Evolutionary conservation across 2,888 invertebrate species (phyloP).

Genomic region (Pyralis farinalis): DNA sequence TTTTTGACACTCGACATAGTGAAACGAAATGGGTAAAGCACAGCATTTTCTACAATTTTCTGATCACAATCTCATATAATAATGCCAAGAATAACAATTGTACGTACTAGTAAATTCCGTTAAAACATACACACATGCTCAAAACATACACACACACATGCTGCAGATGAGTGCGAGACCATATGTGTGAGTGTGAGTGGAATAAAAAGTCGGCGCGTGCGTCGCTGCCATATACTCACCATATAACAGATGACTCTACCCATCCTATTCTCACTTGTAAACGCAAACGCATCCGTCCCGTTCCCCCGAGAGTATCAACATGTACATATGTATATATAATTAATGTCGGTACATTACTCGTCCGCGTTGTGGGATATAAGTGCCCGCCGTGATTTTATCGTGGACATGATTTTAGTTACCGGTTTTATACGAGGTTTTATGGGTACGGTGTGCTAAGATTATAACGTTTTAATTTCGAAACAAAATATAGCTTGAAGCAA

Average conservation of each 20-base stretch:
- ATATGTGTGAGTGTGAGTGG: slow-evolving; percentile 33
- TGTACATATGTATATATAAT: slow-evolving; percentile 7
- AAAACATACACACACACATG: slow-evolving; percentile 15
- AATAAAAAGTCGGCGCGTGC: slow-evolving; percentile 57
- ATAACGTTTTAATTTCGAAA: no score
- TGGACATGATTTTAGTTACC: slow-evolving; percentile 2
- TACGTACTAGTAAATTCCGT: slow-evolving; percentile 63
- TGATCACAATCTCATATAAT: slow-evolving; percentile 37
- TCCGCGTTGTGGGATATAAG: background rate
- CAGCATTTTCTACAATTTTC: slow-evolving; percentile 25
- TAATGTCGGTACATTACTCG: slow-evolving; percentile 8
- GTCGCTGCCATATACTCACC: slow-evolving; percentile 41
- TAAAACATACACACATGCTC: slow-evolving; percentile 32
- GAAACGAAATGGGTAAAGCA: slow-evolving; percentile 2
- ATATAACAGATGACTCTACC: slow-evolving; percentile 45
- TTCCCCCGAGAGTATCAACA: slow-evolving; percentile 37
- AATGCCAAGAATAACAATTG: slow-evolving; percentile 55
- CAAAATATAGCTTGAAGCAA: no score
- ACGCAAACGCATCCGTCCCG: slow-evolving; percentile 20
- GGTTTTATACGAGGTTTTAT: background rate
- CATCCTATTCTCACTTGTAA: slow-evolving; percentile 27
- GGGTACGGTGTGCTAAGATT: no score
- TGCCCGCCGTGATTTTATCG: slow-evolving; percentile 16
- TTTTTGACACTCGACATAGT: no score
- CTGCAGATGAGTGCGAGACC: slow-evolving; percentile 15